A percentile compares a stretch with the other conserved stretches of the same genome.
Evolutionary conservation across 2,888 invertebrate species (phyloP).

Genomic region (Clepsis dumicolana): DNA sequence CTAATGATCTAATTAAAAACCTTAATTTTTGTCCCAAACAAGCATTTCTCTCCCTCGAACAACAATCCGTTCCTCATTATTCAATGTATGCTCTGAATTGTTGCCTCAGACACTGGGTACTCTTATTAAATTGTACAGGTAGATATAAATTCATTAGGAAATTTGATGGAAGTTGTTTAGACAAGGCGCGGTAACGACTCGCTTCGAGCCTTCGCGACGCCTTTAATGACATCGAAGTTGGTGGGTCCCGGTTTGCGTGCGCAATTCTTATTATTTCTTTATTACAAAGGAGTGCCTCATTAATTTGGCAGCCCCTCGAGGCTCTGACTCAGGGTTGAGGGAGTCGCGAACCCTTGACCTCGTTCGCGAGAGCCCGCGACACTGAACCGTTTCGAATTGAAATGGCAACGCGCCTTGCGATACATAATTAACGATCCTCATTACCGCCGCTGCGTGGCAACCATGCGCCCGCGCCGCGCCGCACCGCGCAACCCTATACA

Average conservation of each 20-base stretch:
- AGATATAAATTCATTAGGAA: conserved; percentile 60
- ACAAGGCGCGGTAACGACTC: conserved; percentile 79
- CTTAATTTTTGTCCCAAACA: not conserved
- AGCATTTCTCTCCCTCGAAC: conserved; percentile 12
- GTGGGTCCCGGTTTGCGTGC: conserved; percentile 81
- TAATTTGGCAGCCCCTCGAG: conserved; percentile 84
- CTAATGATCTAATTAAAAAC: not conserved
- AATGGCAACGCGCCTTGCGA: conserved; percentile 79
- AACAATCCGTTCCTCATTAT: conserved; percentile 35
- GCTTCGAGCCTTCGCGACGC: conserved; percentile 77
- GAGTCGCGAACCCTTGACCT: conserved; percentile 84
- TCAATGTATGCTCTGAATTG: conserved; percentile 37
- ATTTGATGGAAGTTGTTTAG: conserved; percentile 78
- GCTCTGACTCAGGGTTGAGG: conserved; percentile 70
- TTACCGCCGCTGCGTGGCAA: conserved; percentile 78
- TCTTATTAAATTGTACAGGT: conserved; percentile 44
- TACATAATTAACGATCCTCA: conserved; percentile 85
- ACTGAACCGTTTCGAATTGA: conserved; percentile 77
- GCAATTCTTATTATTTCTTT: conserved; percentile 87
- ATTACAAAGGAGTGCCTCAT: conserved; percentile 87
- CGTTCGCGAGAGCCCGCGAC: conserved; percentile 78
- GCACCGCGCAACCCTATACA: conserved; percentile 57
- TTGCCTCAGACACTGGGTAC: conserved; percentile 34
- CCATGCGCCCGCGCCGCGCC: conserved; percentile 50
- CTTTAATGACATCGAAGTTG: conserved; percentile 82